Base-by-base conservation (phyloP, 2,113 vertebrate genomes). In the Antennarius striatus region DNA sequence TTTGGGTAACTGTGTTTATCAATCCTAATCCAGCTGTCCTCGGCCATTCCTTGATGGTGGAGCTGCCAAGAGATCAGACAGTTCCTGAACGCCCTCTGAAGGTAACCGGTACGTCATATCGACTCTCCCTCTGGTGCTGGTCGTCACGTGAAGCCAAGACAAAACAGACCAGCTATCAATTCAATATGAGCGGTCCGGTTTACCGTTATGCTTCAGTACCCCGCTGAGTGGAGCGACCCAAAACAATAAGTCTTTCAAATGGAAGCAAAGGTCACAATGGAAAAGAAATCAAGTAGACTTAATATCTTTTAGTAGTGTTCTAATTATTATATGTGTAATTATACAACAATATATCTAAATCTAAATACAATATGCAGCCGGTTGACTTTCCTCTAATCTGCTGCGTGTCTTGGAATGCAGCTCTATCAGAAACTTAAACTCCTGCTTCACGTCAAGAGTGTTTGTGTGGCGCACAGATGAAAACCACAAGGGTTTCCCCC, bases 161-260 rank as follows among this genome's bases (percentile, higher is more conserved):
- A 22, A 22, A 22, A 22, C 22, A 46, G 82, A 75, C 77, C 86
- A 14, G 68, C 62, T 82, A 86, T 84, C 77, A 79, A 74, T 63
- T 52, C 67, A 50, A 75, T 48, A 60, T 61, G 56, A 79, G 61
- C 48, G 46, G 61, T 40, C 40, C 43, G 58, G 69, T 77, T 60
- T 63, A 45, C 15, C 30, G n/a, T 68, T 54, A 51, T 17, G 47
- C 22, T 67, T 32, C 51, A 43, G 32, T 48, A 22, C 51, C 60
- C 14, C 13, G 14, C 65, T 64, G 56, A 72, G 59, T 46, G 32
- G 16, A 55, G 32, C 6, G 46, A 14, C n/a, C 9, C 6, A 66
- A 71, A 74, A 84, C 51, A 71, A 67, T 40, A 22, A 22, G 22
- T 22, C 22, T 22, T 22, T 22, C 22, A 22, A 22, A 22, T 22